Evolutionary conservation across 2,113 vertebrate genomes (phyloP).

Genomic region (Sceloporus undulatus): DNA sequence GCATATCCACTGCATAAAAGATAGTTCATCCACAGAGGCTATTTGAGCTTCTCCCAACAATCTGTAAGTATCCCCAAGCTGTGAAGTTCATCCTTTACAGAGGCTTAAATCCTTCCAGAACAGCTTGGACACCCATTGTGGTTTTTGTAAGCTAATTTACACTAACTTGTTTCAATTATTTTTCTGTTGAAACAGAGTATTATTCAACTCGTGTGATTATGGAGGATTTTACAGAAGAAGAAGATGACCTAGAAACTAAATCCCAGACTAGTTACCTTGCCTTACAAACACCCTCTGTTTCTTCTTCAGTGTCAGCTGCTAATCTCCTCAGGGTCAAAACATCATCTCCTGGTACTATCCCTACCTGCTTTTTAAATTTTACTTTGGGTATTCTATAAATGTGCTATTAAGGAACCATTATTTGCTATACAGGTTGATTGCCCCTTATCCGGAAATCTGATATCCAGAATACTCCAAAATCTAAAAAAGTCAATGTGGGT

Average conservation of each 20-base stretch:
- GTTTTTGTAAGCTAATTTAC: not conserved
- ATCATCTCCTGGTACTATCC: conserved; percentile 74
- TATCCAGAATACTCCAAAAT: no score
- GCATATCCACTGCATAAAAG: not conserved
- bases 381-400: not conserved
- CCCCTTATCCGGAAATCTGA: no score
- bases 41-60: not conserved
- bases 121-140: not conserved
- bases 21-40: not conserved
- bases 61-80: not conserved
- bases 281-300: conserved; percentile 40
- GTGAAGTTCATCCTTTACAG: not conserved
- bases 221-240: conserved; percentile 58
- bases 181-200: conserved; percentile 43
- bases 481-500: no score
- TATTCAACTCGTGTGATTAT: conserved; percentile 25
- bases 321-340: conserved; percentile 45
- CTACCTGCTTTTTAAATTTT: not conserved
- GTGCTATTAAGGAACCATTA: not conserved
- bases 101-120: not conserved
- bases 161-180: not conserved
- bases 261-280: conserved; percentile 10
- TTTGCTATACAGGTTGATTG: no score
- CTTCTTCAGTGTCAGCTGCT: conserved; percentile 47
- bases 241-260: conserved; percentile 48